phyloP scores from a whole-genome alignment of 1,140 invertebrate species.

The Glomeris maerens region DNA sequence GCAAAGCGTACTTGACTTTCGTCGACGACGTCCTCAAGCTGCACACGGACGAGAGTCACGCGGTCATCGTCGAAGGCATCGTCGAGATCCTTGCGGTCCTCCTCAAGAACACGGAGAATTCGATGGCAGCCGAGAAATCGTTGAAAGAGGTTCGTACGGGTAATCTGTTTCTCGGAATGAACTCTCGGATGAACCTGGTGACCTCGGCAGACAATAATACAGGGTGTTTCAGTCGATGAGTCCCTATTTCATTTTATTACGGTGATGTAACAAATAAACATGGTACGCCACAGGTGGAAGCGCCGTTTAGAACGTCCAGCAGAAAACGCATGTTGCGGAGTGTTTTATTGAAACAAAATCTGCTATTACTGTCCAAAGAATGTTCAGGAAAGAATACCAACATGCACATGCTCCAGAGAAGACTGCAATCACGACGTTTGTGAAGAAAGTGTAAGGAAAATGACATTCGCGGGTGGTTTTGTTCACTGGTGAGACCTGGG shows the following conservation, averaged over 20 bases:
- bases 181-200: not conserved
- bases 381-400: too few relatives aligned
- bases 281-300: not conserved
- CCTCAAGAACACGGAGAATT: conserved; percentile 44
- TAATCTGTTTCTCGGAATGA: not conserved
- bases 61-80: conserved; percentile 45
- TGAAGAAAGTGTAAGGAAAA: too few relatives aligned
- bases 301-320: too few relatives aligned
- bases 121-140: conserved; percentile 41
- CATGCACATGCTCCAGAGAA: too few relatives aligned
- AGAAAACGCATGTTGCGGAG: too few relatives aligned
- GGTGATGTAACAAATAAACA: not conserved
- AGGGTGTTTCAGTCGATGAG: not conserved
- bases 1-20: conserved; percentile 47
- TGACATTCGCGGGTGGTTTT: too few relatives aligned
- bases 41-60: conserved; percentile 44
- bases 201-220: conserved; percentile 9
- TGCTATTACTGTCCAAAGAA: too few relatives aligned
- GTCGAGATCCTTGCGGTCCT: conserved; percentile 49
- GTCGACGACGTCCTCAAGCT: conserved; percentile 53
- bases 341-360: too few relatives aligned
- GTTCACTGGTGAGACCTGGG: too few relatives aligned
- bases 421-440: too few relatives aligned
- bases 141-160: conserved; percentile 38
- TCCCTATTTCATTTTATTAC: not conserved